These are phyloP conservation scores for Drosophila subobscura DNA, from an alignment of 1,140 invertebrate species.

Conservation along the genomic window DNA sequence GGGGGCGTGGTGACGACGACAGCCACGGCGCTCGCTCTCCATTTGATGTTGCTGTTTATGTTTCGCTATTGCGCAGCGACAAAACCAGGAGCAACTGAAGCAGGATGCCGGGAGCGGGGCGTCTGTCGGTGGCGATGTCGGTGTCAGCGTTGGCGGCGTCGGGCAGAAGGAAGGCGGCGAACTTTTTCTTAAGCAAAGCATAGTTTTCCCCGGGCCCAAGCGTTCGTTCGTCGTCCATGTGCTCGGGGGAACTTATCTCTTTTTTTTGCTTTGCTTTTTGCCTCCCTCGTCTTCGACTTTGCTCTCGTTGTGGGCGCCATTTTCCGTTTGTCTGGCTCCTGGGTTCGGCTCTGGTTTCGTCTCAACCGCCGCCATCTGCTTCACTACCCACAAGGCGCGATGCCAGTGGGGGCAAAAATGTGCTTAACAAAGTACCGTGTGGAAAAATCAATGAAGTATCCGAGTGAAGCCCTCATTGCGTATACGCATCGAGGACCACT, in stretches of 20 bases:
- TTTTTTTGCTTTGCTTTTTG: background rate
- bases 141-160: background rate
- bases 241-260: conserved; percentile 5
- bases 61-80: conserved; percentile 72
- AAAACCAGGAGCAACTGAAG: conserved; percentile 18
- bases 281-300: conserved; percentile 26
- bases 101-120: background rate
- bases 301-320: conserved; percentile 59
- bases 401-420: conserved; percentile 7
- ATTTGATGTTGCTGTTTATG: conserved; percentile 77
- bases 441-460: conserved; percentile 64
- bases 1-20: conserved; percentile 77
- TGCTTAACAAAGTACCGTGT: conserved; percentile 27
- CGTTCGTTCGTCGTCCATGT: conserved; percentile 24
- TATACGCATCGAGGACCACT: conserved; percentile 45
- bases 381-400: conserved; percentile 21
- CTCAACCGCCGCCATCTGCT: conserved; percentile 29
- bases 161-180: conserved; percentile 15
- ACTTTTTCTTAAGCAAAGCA: conserved; percentile 65
- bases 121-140: background rate
- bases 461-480: conserved; percentile 30
- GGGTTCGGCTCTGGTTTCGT: conserved; percentile 29
- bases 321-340: conserved; percentile 44
- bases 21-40: conserved; percentile 48
- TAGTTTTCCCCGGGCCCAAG: conserved; percentile 50